Evolutionary conservation across 1,140 invertebrate genomes (phyloP).

Genomic region (Lanistes nyassanus): DNA sequence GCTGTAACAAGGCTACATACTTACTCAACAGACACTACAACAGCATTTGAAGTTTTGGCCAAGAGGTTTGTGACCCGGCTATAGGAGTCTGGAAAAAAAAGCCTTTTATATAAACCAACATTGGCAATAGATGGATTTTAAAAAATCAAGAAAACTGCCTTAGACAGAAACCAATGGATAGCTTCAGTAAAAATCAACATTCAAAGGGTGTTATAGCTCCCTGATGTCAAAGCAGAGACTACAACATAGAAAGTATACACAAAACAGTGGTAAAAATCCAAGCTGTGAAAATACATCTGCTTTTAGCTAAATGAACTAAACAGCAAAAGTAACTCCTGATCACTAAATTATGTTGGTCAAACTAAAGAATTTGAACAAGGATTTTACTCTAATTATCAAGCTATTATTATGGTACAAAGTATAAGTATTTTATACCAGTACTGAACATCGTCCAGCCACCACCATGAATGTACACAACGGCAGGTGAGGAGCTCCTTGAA

Average conservation of each 20-base stretch:
- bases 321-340: not conserved
- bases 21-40: constrained; percentile 39
- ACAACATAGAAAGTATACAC: no score
- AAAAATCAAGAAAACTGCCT: not conserved
- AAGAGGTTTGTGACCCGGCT: constrained; percentile 13
- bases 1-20: constrained; percentile 1
- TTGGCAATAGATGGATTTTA: not conserved
- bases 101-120: not conserved
- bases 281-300: not conserved
- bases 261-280: no score
- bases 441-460: constrained; percentile 33
- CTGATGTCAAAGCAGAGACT: not conserved
- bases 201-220: not conserved
- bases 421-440: constrained; percentile 21
- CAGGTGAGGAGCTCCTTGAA: constrained; percentile 8
- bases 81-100: constrained; percentile 30
- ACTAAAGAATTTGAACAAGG: no score
- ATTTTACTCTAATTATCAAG: not conserved
- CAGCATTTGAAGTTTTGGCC: constrained; percentile 20
- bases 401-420: not conserved
- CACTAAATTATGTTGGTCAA: no score
- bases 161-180: not conserved
- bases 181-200: not conserved
- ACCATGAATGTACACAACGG: constrained; percentile 35
- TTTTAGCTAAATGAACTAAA: not conserved